Percentiles rank a stretch among this genome's conserved stretches.
Evolutionary conservation across 2,113 vertebrate species (phyloP).

Genomic region (Columba janthina): DNA sequence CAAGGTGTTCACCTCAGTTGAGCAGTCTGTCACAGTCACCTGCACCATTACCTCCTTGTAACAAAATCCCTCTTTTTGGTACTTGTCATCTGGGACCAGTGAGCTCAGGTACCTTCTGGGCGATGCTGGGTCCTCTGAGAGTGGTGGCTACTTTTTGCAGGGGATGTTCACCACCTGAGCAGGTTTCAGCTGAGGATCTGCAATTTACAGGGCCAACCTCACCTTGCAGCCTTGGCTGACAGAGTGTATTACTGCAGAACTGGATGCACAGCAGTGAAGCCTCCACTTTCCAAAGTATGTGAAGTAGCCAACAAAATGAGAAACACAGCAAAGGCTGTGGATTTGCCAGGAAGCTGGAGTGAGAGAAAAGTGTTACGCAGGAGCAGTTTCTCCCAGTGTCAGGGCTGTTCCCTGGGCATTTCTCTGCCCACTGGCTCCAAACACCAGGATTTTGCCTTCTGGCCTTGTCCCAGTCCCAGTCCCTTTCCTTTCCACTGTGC

Average conservation of each 20-base stretch:
- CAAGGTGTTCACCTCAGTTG: not conserved
- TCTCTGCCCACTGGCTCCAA: not conserved
- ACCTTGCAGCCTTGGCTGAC: not conserved
- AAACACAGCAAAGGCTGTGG: not conserved
- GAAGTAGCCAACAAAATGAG: not conserved
- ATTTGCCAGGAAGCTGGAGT: not conserved
- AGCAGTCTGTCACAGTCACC: not conserved
- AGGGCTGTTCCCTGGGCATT: not conserved
- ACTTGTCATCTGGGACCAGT: no score
- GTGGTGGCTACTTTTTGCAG: not conserved
- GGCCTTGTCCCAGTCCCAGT: accelerated
- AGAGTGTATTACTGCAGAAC: not conserved
- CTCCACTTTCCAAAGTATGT: not conserved
- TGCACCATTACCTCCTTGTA: not conserved
- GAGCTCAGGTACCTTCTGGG: not conserved
- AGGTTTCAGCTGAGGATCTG: not conserved
- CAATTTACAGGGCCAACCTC: not conserved
- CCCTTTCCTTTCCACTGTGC: not conserved
- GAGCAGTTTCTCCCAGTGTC: not conserved
- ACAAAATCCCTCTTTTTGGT: not conserved
- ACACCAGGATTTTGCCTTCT: not conserved
- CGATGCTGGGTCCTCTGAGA: accelerated
- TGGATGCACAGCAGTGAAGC: not conserved
- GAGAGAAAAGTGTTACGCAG: not conserved
- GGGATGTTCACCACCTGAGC: not conserved